phyloP scores from a whole-genome alignment of 2,113 vertebrate genomes.

The Podarcis raffonei region DNA sequence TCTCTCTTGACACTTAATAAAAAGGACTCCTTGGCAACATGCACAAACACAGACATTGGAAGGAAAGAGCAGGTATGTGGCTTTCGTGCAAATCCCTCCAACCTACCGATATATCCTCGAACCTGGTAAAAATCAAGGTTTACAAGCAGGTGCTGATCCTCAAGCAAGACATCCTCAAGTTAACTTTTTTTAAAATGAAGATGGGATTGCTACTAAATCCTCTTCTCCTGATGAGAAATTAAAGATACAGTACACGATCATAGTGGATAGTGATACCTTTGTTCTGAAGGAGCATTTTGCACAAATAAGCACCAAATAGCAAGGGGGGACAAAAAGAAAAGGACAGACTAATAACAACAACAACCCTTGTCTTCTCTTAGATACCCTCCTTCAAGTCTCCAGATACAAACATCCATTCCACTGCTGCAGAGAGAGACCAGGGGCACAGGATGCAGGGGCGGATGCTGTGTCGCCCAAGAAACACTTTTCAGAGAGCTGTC shows the following conservation, averaged over 20 bases:
- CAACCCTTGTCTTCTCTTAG: background rate
- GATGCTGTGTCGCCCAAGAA: too few relatives aligned
- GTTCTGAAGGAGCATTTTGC: too few relatives aligned
- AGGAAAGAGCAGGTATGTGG: slow-evolving; percentile 21
- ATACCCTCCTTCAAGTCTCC: background rate
- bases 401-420: background rate
- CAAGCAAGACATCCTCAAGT: slow-evolving; percentile 36
- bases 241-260: too few relatives aligned
- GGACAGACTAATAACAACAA: too few relatives aligned
- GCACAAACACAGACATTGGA: slow-evolving; percentile 51
- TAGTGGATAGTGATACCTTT: background rate
- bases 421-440: background rate
- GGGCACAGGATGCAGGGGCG: too few relatives aligned
- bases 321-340: too few relatives aligned
- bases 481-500: too few relatives aligned
- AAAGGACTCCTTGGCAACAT: slow-evolving; percentile 36
- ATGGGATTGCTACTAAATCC: slow-evolving; percentile 34
- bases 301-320: too few relatives aligned
- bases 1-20: slow-evolving; percentile 49
- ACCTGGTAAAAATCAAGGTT: slow-evolving; percentile 49
- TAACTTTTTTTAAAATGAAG: background rate
- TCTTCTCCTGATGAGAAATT: slow-evolving; percentile 22
- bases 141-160: slow-evolving; percentile 49
- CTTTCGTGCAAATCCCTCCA: too few relatives aligned
- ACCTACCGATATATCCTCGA: slow-evolving; percentile 9